Evolutionary conservation across 2,888 invertebrate species (phyloP).

Genomic region (Conistra vaccinii): DNA sequence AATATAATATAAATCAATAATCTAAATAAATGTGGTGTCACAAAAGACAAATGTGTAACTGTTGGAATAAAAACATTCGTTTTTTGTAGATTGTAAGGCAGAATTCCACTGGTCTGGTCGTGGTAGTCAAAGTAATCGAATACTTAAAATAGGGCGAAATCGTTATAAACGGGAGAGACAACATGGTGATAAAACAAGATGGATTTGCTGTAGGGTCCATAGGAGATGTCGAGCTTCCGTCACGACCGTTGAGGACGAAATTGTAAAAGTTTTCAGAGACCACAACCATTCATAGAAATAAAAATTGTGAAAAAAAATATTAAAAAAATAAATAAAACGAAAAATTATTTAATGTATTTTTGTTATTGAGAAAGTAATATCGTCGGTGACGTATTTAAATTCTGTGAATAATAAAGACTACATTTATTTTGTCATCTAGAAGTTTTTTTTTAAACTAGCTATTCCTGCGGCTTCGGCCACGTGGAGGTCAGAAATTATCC

Average conservation of each 20-base stretch:
- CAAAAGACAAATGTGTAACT: neutral
- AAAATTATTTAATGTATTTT: too few species aligned
- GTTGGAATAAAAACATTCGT: neutral
- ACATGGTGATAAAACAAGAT: conserved; percentile 42
- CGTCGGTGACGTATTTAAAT: neutral
- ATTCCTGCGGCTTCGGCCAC: neutral
- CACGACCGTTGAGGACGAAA: conserved; percentile 23
- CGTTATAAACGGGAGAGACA: conserved; percentile 43
- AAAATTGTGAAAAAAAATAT: too few species aligned
- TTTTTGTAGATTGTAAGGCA: conserved; percentile 30
- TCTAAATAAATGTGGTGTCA: neutral
- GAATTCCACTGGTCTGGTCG: conserved; percentile 28
- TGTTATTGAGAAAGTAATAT: neutral
- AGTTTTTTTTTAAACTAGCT: conserved; percentile 14
- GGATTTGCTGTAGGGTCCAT: conserved; percentile 50
- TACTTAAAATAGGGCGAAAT: conserved; percentile 32
- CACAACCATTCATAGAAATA: conserved; percentile 34
- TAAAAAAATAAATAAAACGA: too few species aligned
- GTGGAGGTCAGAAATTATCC: neutral
- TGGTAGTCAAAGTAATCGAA: conserved; percentile 56
- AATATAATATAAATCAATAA: too few species aligned
- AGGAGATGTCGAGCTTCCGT: conserved; percentile 48
- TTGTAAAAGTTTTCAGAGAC: conserved; percentile 30
- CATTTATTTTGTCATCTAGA: conserved; percentile 12
- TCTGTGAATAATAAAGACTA: conserved; percentile 6